Evolutionary conservation across 1,140 invertebrate species (phyloP).

Genomic region (Drosophila parabipectinata): DNA sequence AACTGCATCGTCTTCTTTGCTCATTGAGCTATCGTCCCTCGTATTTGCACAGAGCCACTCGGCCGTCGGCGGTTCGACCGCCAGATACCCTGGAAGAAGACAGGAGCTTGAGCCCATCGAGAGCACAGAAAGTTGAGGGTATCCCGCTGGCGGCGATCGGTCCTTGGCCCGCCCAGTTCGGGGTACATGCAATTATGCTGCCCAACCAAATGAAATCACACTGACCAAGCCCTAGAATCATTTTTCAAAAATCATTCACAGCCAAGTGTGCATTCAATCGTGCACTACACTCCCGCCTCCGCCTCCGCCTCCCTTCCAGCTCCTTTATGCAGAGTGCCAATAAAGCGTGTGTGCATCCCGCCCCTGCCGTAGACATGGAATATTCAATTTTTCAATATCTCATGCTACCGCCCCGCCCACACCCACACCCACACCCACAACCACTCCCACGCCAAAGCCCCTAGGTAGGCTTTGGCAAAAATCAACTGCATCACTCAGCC

Average conservation of each 20-base stretch:
- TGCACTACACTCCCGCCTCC: constrained; percentile 18
- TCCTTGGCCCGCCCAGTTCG: constrained; percentile 1
- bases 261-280: constrained; percentile 77
- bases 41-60: constrained; percentile 55
- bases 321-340: constrained; percentile 55
- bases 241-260: constrained; percentile 80
- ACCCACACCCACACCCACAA: not conserved
- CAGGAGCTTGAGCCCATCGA: not conserved
- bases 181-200: constrained; percentile 75
- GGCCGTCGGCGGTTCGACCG: constrained; percentile 10
- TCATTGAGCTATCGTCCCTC: constrained; percentile 39
- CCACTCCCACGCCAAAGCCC: constrained; percentile 17
- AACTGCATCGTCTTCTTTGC: constrained; percentile 58
- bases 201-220: constrained; percentile 66
- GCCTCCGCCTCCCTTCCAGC: not conserved
- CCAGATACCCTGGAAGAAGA: constrained; percentile 4
- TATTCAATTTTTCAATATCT: constrained; percentile 83
- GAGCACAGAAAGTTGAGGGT: not conserved
- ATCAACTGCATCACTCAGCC: constrained; percentile 66
- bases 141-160: not conserved
- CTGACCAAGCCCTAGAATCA: constrained; percentile 57
- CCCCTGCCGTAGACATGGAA: constrained; percentile 63
- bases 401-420: constrained; percentile 46
- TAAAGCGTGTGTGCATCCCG: constrained; percentile 56
- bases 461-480: constrained; percentile 67